Evolutionary conservation across 1,140 invertebrate genomes (phyloP).

Genomic region (Lepidotrigona ventralis): DNA sequence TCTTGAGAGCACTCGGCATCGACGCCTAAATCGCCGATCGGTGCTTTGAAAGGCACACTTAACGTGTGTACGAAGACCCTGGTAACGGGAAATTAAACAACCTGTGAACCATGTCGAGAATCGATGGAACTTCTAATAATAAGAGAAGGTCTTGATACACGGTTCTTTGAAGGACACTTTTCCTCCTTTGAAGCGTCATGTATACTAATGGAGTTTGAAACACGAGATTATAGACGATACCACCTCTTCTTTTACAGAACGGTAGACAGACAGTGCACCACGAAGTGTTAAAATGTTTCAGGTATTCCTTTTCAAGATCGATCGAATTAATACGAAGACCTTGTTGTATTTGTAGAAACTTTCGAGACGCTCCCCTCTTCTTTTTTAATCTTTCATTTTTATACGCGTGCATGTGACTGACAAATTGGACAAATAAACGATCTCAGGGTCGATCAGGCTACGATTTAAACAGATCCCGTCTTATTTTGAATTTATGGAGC

Average conservation of each 20-base stretch:
- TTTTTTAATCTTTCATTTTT: not conserved
- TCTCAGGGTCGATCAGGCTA: no score
- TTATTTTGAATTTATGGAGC: not conserved
- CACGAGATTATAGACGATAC: not conserved
- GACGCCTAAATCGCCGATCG: constrained; percentile 7
- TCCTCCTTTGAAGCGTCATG: constrained; percentile 21
- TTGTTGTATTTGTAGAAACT: not conserved
- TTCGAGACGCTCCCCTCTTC: not conserved
- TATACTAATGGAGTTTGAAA: not conserved
- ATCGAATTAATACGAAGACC: not conserved
- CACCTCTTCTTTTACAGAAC: not conserved
- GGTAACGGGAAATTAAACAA: constrained; percentile 51
- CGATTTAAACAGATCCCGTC: not conserved
- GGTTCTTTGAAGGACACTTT: constrained; percentile 39
- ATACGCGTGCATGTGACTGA: no score
- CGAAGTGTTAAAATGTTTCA: not conserved
- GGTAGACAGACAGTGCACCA: no score
- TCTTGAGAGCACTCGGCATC: not conserved
- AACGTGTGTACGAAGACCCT: constrained; percentile 39
- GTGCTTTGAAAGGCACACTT: constrained; percentile 5
- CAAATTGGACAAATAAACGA: no score
- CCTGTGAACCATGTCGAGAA: constrained; percentile 17
- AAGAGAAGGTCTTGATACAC: constrained; percentile 45
- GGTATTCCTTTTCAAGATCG: not conserved
- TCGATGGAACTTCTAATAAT: constrained; percentile 50